These are phyloP conservation scores for Manis pentadactyla DNA, from an alignment of 2,797 vertebrate genomes.

Conservation along the genomic window DNA sequence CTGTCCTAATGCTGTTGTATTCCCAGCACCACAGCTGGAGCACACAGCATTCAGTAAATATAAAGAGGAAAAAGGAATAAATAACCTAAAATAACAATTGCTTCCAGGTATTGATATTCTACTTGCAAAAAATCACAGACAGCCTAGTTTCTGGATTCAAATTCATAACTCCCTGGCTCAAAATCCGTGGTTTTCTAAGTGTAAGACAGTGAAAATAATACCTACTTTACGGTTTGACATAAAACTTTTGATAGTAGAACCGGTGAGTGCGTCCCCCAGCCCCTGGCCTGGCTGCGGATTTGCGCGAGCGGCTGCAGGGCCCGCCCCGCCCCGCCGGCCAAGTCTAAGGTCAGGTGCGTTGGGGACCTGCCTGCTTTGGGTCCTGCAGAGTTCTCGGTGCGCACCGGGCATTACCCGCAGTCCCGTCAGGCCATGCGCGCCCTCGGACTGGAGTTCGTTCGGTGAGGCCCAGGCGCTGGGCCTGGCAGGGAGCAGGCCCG, in stretches of 20 bases:
- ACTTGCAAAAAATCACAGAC: not conserved
- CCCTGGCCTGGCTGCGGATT: not conserved
- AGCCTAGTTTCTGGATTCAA: not conserved
- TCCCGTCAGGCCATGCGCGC: not conserved
- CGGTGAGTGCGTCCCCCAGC: not conserved
- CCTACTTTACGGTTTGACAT: not conserved
- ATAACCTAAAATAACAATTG: not conserved
- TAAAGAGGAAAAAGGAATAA: not conserved
- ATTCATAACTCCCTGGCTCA: not conserved
- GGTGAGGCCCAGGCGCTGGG: slow-evolving; percentile 85
- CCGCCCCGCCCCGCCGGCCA: not conserved
- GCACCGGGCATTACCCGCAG: too few species aligned
- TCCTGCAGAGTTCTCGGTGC: not conserved
- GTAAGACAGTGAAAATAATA: not conserved
- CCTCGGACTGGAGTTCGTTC: not conserved
- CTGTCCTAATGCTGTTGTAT: not conserved
- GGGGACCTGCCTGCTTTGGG: not conserved
- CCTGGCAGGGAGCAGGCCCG: slow-evolving; percentile 79
- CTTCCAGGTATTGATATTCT: not conserved
- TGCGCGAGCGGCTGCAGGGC: not conserved
- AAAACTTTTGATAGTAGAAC: not conserved
- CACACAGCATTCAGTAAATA: not conserved
- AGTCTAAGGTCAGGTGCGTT: not conserved
- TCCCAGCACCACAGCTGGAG: not conserved
- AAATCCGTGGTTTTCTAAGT: not conserved